Percentiles rank a stretch among this genome's conserved stretches.
phyloP scores from a whole-genome alignment of 2,113 vertebrate species.

The Cynopterus brachyotis region DNA sequence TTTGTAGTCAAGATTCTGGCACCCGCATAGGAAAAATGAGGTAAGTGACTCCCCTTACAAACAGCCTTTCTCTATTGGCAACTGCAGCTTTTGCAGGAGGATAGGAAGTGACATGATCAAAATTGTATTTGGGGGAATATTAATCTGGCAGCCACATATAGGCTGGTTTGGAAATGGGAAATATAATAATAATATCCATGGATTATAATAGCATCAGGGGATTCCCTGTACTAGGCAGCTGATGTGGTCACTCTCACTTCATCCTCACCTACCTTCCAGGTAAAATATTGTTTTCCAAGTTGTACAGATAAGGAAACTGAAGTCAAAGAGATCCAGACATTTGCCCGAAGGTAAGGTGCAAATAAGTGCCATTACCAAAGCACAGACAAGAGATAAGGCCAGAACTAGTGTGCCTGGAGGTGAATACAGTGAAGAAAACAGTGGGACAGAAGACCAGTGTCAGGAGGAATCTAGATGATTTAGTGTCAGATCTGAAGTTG shows the following conservation, averaged over 20 bases:
- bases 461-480: neutral
- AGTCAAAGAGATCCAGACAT: constrained; percentile 34
- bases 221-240: neutral
- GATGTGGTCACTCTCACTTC: neutral
- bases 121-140: constrained; percentile 45
- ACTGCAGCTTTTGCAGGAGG: neutral
- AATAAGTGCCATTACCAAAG: neutral
- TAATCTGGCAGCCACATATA: constrained; percentile 22
- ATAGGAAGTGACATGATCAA: constrained; percentile 57
- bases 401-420: neutral
- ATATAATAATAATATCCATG: neutral
- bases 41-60: constrained; percentile 40
- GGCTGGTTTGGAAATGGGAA: neutral
- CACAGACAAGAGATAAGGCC: neutral
- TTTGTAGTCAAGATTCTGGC: constrained; percentile 61
- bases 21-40: constrained; percentile 65
- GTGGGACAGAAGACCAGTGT: neutral
- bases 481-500: neutral
- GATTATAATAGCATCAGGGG: neutral
- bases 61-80: constrained; percentile 51
- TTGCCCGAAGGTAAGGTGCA: constrained; percentile 14
- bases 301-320: constrained; percentile 35
- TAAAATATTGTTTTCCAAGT: neutral
- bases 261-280: neutral
- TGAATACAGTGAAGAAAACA: neutral